Percentiles rank a stretch among this genome's conserved stretches.
Conservation (phyloP, 2,888 invertebrate species). For the Metallyticus violacea region DNA sequence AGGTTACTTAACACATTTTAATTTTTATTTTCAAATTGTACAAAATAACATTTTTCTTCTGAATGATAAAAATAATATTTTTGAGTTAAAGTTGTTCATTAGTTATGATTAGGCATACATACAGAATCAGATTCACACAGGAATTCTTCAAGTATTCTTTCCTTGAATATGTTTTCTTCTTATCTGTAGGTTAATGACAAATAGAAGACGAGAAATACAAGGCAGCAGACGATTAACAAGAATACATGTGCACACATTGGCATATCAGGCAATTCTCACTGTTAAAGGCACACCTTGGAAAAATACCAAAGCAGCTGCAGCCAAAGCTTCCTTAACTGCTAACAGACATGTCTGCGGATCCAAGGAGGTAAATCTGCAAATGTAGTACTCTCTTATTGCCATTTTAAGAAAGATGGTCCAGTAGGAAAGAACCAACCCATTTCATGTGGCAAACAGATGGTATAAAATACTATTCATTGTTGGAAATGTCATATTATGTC, state of each 20-base stretch:
- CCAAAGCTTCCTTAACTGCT: slow-evolving; percentile 79
- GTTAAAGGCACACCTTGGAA: slow-evolving; percentile 70
- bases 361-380: slow-evolving; percentile 49
- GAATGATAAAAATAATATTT: background rate
- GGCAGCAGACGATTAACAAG: slow-evolving; percentile 63
- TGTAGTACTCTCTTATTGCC: too few species aligned
- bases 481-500: background rate
- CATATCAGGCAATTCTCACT: slow-evolving; percentile 80
- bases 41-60: background rate
- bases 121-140: background rate
- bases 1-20: slow-evolving; percentile 15
- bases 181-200: slow-evolving; percentile 49
- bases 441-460: background rate
- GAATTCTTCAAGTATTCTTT: background rate
- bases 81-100: background rate
- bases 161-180: background rate
- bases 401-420: too few species aligned
- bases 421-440: too few species aligned
- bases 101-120: background rate
- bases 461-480: background rate
- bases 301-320: slow-evolving; percentile 73
- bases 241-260: slow-evolving; percentile 81
- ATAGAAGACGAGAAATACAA: slow-evolving; percentile 46
- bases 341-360: slow-evolving; percentile 78
- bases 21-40: background rate